Evolutionary conservation across 2,113 vertebrate species (phyloP).

Genomic region (Mustela lutreola): DNA sequence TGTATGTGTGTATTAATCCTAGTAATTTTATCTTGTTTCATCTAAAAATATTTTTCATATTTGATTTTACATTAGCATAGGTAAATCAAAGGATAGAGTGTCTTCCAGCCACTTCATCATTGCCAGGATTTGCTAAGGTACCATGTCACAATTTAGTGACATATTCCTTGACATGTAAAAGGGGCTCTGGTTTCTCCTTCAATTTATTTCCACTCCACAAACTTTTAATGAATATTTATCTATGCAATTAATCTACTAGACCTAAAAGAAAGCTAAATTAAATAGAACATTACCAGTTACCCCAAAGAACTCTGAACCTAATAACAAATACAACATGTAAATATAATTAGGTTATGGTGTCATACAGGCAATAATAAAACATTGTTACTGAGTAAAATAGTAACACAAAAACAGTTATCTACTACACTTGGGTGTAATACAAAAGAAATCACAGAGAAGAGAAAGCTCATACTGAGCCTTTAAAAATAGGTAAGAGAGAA

Average conservation of each 20-base stretch:
- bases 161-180: background rate
- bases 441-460: background rate
- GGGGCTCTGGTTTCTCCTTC: background rate
- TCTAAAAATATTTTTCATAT: conserved; percentile 1
- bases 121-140: background rate
- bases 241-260: conserved; percentile 22
- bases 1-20: background rate
- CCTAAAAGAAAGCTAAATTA: background rate
- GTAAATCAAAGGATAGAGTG: background rate
- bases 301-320: background rate
- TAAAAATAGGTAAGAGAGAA: background rate
- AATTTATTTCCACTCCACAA: background rate
- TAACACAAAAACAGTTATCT: background rate
- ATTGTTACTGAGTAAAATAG: background rate
- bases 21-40: background rate
- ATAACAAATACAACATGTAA: background rate
- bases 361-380: background rate
- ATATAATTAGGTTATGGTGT: background rate
- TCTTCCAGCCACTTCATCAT: background rate
- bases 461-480: background rate
- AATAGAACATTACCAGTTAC: background rate
- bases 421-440: rapidly evolving
- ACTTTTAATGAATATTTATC: background rate
- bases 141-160: background rate
- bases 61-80: background rate